Conservation (phyloP, 2,113 vertebrate species). For the cattle (Bos taurus) region ARS-UCD2.0 NC_037333.1:53587001-53587500, state of each 20-base stretch:
- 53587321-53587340: constrained; percentile 32
- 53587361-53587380: constrained; percentile 57
- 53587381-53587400: constrained; percentile 36
- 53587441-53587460: constrained; percentile 67
- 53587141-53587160: too few relatives aligned
- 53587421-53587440: constrained; percentile 54
- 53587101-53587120: too few relatives aligned
- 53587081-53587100: too few relatives aligned
- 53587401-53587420: constrained; percentile 50
- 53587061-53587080: too few relatives aligned
- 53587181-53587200: too few relatives aligned
- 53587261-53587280: not conserved
- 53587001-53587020: too few relatives aligned
- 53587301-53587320: constrained; percentile 39
- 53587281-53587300: constrained; percentile 12
- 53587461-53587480: constrained; percentile 58
- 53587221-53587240: not conserved
- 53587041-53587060: too few relatives aligned
- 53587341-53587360: constrained; percentile 1
- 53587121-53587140: too few relatives aligned
- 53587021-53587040: too few relatives aligned
- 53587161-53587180: too few relatives aligned
- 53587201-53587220: too few relatives aligned
- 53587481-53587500: constrained; percentile 58
- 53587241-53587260: not conserved